phyloP scores from a whole-genome alignment of 2,797 vertebrate genomes.

The Urophycis tenuis region DNA sequence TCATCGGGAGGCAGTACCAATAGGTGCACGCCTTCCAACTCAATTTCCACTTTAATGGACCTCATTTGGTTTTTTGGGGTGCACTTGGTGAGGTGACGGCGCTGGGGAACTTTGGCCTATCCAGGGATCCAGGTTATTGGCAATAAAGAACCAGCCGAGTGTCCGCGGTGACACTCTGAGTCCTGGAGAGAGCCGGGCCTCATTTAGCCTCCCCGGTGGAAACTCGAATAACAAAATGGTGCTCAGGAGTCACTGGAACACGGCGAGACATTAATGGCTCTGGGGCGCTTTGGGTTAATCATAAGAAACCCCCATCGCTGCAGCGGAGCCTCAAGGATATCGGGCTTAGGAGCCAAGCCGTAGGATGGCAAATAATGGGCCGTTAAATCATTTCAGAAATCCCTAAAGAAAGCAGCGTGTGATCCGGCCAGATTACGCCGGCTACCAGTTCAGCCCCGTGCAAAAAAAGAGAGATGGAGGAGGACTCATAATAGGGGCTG shows the following conservation, averaged over 20 bases:
- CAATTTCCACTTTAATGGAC: background rate
- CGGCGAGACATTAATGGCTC: background rate
- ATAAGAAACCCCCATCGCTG: background rate
- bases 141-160: background rate
- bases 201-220: background rate
- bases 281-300: background rate
- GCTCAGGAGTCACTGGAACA: background rate
- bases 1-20: background rate
- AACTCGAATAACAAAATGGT: background rate
- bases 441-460: constrained; percentile 31
- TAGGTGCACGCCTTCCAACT: background rate
- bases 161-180: background rate
- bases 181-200: background rate
- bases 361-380: constrained; percentile 19
- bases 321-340: constrained; percentile 32
- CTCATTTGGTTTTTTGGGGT: background rate
- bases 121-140: no score
- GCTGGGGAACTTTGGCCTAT: background rate
- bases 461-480: constrained; percentile 36
- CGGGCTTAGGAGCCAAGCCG: constrained; percentile 30
- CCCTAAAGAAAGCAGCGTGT: constrained; percentile 46
- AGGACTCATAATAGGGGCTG: constrained; percentile 48
- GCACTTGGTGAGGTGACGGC: no score
- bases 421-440: constrained; percentile 45
- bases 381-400: constrained; percentile 47